A percentile compares a stretch with the other conserved stretches of the same genome.
These are phyloP conservation scores for Acrocephalus scirpaceus DNA, from an alignment of 2,797 vertebrate genomes.

Conservation along the genomic window DNA sequence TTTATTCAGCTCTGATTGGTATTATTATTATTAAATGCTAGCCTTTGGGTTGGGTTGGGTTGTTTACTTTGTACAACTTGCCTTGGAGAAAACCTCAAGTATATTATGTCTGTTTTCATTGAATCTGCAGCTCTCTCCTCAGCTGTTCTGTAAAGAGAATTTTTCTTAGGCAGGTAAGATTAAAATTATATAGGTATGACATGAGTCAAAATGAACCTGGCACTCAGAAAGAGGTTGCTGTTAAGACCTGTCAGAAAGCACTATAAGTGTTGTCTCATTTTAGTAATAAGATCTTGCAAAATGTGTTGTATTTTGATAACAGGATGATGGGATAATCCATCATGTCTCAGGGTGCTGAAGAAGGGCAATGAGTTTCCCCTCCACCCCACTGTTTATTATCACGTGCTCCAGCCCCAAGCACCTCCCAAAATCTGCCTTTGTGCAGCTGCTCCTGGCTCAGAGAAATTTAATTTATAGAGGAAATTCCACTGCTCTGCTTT, in stretches of 20 bases:
- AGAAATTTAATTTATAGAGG: neutral
- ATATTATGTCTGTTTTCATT: neutral
- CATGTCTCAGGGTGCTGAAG: slow-evolving; percentile 4
- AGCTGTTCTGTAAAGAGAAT: neutral
- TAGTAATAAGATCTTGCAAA: neutral
- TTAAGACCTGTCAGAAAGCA: neutral
- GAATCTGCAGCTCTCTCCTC: neutral
- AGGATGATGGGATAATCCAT: slow-evolving; percentile 26
- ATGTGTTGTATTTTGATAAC: neutral
- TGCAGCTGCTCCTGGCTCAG: neutral
- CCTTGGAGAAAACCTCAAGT: neutral
- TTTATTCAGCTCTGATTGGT: neutral
- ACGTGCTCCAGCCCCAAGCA: neutral
- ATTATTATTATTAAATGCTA: neutral
- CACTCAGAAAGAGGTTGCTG: neutral
- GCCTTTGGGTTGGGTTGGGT: neutral
- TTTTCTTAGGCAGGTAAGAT: neutral
- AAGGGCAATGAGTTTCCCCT: neutral
- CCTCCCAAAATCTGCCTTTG: neutral
- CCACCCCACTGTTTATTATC: neutral
- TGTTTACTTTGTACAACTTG: neutral
- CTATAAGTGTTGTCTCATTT: neutral
- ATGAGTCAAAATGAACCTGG: neutral
- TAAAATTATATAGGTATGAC: neutral
- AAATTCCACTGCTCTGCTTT: neutral